Conservation (phyloP, 2,888 invertebrate species). For the Acrocyrtus sp. region DNA sequence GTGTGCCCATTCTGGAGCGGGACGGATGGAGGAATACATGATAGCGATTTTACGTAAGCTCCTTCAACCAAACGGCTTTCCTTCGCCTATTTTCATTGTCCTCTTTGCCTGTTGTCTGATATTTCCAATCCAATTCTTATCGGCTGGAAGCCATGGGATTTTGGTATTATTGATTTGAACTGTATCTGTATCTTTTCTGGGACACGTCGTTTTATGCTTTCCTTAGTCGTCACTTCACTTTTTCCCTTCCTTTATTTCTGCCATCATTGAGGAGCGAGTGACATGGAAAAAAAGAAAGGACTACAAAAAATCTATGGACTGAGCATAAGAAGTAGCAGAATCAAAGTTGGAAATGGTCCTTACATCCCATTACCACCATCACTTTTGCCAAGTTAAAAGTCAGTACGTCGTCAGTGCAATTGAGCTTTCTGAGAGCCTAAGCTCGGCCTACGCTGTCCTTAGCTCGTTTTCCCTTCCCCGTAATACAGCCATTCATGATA, state of each 20-base stretch:
- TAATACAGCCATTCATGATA: constrained; percentile 22
- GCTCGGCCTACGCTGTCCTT: no score
- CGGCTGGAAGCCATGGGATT: constrained; percentile 53
- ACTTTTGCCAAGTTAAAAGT: constrained; percentile 36
- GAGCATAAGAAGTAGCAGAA: constrained; percentile 11
- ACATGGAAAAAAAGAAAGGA: constrained; percentile 13
- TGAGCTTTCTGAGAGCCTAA: constrained; percentile 41
- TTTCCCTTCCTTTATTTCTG: constrained; percentile 31
- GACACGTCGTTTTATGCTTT: constrained; percentile 57
- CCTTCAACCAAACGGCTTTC: no score
- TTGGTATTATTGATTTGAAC: constrained; percentile 58
- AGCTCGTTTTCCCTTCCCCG: background rate
- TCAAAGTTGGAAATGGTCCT: constrained; percentile 18
- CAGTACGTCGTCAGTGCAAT: constrained; percentile 21
- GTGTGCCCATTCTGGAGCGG: no score
- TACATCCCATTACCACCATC: constrained; percentile 36
- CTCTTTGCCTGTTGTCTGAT: constrained; percentile 40
- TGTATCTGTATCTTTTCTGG: constrained; percentile 56
- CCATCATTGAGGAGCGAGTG: constrained; percentile 16
- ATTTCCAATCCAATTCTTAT: constrained; percentile 60
- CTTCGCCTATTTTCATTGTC: constrained; percentile 29
- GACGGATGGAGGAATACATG: no score
- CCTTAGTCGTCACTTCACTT: constrained; percentile 55
- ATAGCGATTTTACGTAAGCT: no score
- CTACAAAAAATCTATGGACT: background rate